These are phyloP conservation scores for Apodemia duryi DNA, from an alignment of 2,888 invertebrate species.

Conservation along the genomic window DNA sequence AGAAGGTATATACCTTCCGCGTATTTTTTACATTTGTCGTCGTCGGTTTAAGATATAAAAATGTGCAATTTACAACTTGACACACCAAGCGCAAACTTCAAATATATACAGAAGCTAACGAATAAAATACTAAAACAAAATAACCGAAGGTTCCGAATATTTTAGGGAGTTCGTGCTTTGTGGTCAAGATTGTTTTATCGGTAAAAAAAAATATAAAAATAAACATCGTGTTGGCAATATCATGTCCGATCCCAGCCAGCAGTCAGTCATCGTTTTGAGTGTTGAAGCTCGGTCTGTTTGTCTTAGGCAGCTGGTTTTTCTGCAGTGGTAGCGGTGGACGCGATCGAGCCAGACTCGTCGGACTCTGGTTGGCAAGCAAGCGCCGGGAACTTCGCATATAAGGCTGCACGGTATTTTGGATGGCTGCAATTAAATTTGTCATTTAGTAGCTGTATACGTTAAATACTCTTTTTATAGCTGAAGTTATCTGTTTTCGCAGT, in stretches of 20 bases:
- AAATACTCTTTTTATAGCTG: too few relatives aligned
- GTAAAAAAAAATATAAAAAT: conserved; percentile 72
- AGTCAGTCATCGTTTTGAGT: conserved; percentile 27
- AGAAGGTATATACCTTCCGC: conserved; percentile 45
- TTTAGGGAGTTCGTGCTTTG: conserved; percentile 65
- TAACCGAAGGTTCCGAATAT: conserved; percentile 46
- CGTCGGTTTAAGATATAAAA: conserved; percentile 53
- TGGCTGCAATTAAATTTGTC: conserved; percentile 79
- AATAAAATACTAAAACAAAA: conserved; percentile 3
- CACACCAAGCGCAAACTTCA: conserved; percentile 70
- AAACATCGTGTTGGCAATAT: conserved; percentile 63
- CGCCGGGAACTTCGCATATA: conserved; percentile 88
- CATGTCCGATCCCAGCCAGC: conserved; percentile 42
- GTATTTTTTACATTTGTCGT: conserved; percentile 50
- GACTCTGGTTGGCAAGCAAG: conserved; percentile 82
- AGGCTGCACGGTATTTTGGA: conserved; percentile 87
- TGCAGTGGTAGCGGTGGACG: conserved; percentile 83
- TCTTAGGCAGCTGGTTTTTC: conserved; percentile 82
- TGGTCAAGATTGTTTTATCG: conserved; percentile 61
- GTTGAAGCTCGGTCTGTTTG: conserved; percentile 5
- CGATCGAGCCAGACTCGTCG: conserved; percentile 82
- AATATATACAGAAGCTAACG: conserved; percentile 51
- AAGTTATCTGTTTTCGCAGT: too few relatives aligned
- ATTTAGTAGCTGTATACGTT: neutral
- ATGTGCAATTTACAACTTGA: conserved; percentile 73